These are phyloP conservation scores for Thaleichthys pacificus DNA, from an alignment of 2,797 vertebrate species.

Conservation along the genomic window DNA sequence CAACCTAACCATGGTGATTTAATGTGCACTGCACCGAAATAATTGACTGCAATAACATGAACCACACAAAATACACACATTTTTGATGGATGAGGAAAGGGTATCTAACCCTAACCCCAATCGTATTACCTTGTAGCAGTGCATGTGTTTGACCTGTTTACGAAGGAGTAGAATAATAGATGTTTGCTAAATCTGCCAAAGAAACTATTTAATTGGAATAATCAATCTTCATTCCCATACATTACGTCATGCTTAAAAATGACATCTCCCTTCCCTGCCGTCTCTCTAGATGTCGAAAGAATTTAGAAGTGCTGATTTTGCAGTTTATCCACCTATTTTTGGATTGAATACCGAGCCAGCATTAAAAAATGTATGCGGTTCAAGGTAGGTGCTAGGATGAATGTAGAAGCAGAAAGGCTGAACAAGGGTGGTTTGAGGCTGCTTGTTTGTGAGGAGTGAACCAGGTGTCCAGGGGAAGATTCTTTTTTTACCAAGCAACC, in stretches of 20 bases:
- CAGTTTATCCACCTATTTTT: conserved; percentile 9
- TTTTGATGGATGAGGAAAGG: background rate
- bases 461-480: conserved; percentile 29
- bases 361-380: conserved; percentile 42
- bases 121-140: no score
- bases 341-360: conserved; percentile 10
- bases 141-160: no score
- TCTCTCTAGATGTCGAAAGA: background rate
- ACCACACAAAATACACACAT: background rate
- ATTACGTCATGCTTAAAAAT: background rate
- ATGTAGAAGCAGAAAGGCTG: conserved; percentile 25
- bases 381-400: conserved; percentile 33
- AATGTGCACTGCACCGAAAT: background rate
- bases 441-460: conserved; percentile 24
- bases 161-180: background rate
- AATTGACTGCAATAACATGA: background rate
- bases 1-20: background rate
- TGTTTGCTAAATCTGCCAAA: background rate
- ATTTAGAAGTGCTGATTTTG: conserved; percentile 21
- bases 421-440: conserved; percentile 26
- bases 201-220: background rate
- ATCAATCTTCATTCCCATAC: background rate
- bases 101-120: background rate
- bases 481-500: conserved; percentile 14
- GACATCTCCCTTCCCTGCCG: background rate